phyloP scores from a whole-genome alignment of 2,888 invertebrate genomes.

The Perdita meconis region DNA sequence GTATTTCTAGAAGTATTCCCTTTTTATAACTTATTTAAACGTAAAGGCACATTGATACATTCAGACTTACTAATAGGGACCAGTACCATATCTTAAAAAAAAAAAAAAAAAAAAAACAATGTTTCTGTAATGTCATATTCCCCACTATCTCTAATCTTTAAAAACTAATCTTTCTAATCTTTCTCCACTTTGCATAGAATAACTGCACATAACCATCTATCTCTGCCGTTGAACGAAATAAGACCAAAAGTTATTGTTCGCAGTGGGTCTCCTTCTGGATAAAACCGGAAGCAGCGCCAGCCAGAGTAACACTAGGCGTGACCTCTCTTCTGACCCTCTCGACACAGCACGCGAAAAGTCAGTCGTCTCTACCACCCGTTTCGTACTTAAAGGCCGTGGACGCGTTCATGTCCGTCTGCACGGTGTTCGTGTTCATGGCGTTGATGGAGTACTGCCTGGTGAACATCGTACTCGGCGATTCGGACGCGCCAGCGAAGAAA shows the following conservation, averaged over 20 bases:
- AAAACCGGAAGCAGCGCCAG: conserved; percentile 96
- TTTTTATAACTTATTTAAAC: no score
- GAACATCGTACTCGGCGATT: conserved; percentile 92
- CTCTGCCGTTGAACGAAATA: not conserved
- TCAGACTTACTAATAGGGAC: no score
- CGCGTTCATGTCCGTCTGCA: conserved; percentile 96
- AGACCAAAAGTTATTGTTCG: conserved; percentile 61
- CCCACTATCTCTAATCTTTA: no score
- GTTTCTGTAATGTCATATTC: no score
- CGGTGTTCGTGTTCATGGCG: conserved; percentile 97
- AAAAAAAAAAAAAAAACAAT: no score
- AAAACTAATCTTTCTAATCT: no score
- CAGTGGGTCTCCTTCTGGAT: conserved; percentile 98
- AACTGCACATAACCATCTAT: no score
- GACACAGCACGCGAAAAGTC: conserved; percentile 96
- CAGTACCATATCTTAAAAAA: no score
- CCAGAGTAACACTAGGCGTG: conserved; percentile 95
- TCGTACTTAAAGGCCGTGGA: conserved; percentile 97
- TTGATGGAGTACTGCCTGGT: conserved; percentile 96
- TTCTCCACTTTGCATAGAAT: no score
- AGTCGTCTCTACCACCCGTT: conserved; percentile 96
- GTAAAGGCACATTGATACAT: no score
- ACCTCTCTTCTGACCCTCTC: conserved; percentile 95
- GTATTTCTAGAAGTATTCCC: no score
- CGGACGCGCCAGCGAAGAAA: conserved; percentile 86